A percentile compares a stretch with the other conserved stretches of the same genome.
These are phyloP conservation scores for Paragorgia papillata DNA, from an alignment of 92 coral and sea anemone genomes.

Conservation along the genomic window DNA sequence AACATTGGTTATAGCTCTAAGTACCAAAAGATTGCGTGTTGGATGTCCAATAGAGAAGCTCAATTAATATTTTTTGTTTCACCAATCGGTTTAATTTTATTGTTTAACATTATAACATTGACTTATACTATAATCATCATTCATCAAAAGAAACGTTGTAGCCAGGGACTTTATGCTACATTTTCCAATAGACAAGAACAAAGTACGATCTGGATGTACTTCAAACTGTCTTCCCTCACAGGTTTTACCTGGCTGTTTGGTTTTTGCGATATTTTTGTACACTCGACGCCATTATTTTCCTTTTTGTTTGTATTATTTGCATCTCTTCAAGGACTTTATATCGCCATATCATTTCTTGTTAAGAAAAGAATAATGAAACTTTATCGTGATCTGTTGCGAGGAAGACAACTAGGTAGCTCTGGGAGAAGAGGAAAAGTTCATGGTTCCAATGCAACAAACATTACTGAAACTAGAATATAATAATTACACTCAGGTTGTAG, in stretches of 20 bases:
- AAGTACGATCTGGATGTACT: conserved; percentile 1
- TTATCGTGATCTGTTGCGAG: background rate
- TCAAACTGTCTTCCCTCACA: conserved; percentile 18
- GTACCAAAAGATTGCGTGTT: conserved; percentile 4
- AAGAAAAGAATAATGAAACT: background rate
- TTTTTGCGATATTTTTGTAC: conserved; percentile 4
- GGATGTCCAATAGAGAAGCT: conserved; percentile 15
- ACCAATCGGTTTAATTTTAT: conserved; percentile 11
- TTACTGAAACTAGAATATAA: too few relatives aligned
- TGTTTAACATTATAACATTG: conserved; percentile 1
- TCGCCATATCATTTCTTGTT: background rate
- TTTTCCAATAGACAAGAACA: background rate
- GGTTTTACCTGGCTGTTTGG: conserved; percentile 28
- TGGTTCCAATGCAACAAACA: too few relatives aligned
- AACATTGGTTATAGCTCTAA: background rate
- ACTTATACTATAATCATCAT: background rate
- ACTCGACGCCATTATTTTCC: conserved; percentile 2
- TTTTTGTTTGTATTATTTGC: conserved; percentile 16
- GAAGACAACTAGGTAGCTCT: background rate
- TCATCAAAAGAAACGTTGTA: background rate
- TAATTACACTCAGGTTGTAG: too few relatives aligned
- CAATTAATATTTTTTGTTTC: conserved; percentile 4
- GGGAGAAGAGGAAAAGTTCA: too few relatives aligned
- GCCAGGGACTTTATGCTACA: background rate
- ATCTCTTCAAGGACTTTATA: conserved; percentile 22